phyloP scores from a whole-genome alignment of 1,140 invertebrate species.

The Aphaenogaster rudis region DNA sequence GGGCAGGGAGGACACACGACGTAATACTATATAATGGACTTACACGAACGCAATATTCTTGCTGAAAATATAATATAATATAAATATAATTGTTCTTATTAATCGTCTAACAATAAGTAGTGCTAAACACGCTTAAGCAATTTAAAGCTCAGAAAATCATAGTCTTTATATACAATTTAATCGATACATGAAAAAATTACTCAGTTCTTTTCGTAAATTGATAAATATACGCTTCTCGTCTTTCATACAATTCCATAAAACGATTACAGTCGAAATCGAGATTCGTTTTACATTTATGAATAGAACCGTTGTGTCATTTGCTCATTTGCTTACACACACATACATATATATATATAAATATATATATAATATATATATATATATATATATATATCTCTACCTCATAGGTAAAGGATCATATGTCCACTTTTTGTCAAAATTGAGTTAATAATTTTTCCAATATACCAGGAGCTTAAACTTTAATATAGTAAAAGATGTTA shows the following conservation, averaged over 20 bases:
- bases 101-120: constrained; percentile 41
- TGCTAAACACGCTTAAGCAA: constrained; percentile 2
- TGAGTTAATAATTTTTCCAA: no score
- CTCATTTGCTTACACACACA: no score
- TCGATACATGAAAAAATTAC: background rate
- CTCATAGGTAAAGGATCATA: no score
- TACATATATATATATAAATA: no score
- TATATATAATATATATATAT: no score
- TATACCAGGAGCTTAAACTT: no score
- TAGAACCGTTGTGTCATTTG: background rate
- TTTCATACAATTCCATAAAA: background rate
- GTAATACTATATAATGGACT: constrained; percentile 79
- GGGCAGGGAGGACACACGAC: constrained; percentile 55
- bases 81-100: constrained; percentile 81
- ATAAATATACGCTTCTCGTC: background rate
- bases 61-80: constrained; percentile 82
- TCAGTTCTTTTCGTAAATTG: background rate
- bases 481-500: no score
- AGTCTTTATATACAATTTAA: constrained; percentile 4
- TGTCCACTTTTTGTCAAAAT: background rate
- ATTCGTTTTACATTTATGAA: background rate
- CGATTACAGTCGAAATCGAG: background rate
- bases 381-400: no score
- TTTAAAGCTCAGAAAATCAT: constrained; percentile 22
- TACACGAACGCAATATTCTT: constrained; percentile 86